Base-by-base conservation (phyloP, 2,797 vertebrate genomes). In the Chaenodraco wilsoni region DNA sequence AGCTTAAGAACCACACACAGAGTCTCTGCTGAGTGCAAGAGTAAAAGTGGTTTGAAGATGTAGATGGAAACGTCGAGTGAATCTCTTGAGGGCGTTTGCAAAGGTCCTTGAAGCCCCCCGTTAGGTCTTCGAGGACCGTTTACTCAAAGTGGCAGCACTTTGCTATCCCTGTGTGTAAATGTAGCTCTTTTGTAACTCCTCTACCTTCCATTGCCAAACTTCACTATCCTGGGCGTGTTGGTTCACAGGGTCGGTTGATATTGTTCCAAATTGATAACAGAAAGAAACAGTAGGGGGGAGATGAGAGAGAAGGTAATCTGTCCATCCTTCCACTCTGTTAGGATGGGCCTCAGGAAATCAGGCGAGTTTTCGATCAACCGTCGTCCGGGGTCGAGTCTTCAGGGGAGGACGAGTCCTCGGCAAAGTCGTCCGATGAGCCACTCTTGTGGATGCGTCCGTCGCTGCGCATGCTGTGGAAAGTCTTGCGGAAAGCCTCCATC, bases 401-500 rank as follows among this genome's bases (percentile, higher is more conserved):
- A 40, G 96, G 90, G 63, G 95, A 96, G 83, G 96, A 96, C 17
- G 96, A 95, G 78, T 96, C 97, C 83, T 97, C 96, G 40, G 96
- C 95, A 21, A 96, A 95, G 89, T 98, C 97, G 62, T 97, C 95
- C 0, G 96, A 96, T 0, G 96, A 99, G 84, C 96, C 96, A 67
- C 96, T 96, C 88, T 97, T 97, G 91, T 98, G 96, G 91, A 99
- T 99, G 87, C 97, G 95, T 8, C 98, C 98, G 1, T 99, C 98
- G 0, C 96, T 98, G 90, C 96, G 97, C 98, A 99, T 99, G 93
- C 97, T 98, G 89, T 96, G 96, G 96, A 99, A 99, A 93, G 98
- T 99, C 93, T 99, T 98, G 93, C 93, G 98, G 94, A 99, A 99
- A 81, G 98, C 98, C 92, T 99, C 98, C 98, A 99, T 99, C 98